Evolutionary conservation across 1,140 invertebrate genomes (phyloP).

Genomic region (Psix sp.): DNA sequence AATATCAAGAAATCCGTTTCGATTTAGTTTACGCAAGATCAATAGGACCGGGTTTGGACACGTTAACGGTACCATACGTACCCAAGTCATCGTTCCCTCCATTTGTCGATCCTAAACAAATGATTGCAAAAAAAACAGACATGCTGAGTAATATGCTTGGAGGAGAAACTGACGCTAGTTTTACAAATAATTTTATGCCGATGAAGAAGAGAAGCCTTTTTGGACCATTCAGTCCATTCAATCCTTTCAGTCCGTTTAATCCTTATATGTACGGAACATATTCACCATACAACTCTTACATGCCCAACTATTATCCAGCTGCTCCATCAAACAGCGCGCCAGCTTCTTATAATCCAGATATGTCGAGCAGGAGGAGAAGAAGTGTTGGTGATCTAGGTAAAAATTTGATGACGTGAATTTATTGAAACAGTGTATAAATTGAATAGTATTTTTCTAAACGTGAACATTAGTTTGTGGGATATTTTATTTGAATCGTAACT

Average conservation of each 20-base stretch:
- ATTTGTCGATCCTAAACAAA: slow-evolving; percentile 67
- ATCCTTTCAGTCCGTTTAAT: slow-evolving; percentile 3
- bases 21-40: slow-evolving; percentile 63
- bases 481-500: no score
- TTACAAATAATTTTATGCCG: slow-evolving; percentile 1
- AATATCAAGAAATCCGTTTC: no score
- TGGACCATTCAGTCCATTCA: slow-evolving; percentile 35
- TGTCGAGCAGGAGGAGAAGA: slow-evolving; percentile 27
- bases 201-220: slow-evolving; percentile 35
- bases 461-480: no score
- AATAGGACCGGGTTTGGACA: slow-evolving; percentile 61
- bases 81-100: slow-evolving; percentile 69
- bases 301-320: slow-evolving; percentile 43
- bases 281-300: slow-evolving; percentile 28
- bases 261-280: slow-evolving; percentile 15
- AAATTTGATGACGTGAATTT: background rate
- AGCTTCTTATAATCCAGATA: slow-evolving; percentile 21
- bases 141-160: slow-evolving; percentile 65
- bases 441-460: background rate
- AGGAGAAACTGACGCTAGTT: slow-evolving; percentile 29
- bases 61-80: slow-evolving; percentile 65
- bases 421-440: background rate
- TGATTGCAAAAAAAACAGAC: slow-evolving; percentile 69
- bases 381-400: slow-evolving; percentile 37
- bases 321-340: background rate